Evolutionary conservation across 2,888 invertebrate species (phyloP).

Genomic region (Craniophora ligustri): DNA sequence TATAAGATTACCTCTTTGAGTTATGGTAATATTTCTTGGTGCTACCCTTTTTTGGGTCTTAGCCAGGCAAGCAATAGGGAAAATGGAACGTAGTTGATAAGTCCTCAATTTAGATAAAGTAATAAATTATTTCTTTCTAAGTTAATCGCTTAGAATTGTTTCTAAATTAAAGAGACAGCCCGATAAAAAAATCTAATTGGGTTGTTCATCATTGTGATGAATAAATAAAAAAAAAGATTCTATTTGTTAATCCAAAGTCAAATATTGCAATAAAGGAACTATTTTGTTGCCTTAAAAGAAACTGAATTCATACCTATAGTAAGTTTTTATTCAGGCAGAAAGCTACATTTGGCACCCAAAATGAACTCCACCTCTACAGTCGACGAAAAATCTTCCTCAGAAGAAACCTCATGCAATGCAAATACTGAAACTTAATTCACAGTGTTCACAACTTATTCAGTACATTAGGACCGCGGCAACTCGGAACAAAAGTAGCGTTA

Average conservation of each 20-base stretch:
- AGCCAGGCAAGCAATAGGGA: constrained; percentile 15
- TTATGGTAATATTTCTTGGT: constrained; percentile 41
- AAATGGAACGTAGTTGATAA: constrained; percentile 20
- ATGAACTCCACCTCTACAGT: constrained; percentile 9
- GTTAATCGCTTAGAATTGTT: not conserved
- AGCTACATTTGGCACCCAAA: constrained; percentile 12
- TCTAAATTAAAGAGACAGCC: no score
- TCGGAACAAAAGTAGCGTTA: constrained; percentile 36
- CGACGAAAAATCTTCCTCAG: constrained; percentile 27
- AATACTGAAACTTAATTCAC: constrained; percentile 45
- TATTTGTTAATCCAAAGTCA: not conserved
- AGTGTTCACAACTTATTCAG: constrained; percentile 47
- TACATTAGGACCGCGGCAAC: constrained; percentile 40
- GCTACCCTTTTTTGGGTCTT: constrained; percentile 42
- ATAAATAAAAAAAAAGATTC: not conserved
- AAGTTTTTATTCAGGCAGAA: constrained; percentile 1
- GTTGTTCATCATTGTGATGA: no score
- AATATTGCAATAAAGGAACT: not conserved
- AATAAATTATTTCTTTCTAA: constrained; percentile 14
- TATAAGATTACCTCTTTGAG: constrained; percentile 57
- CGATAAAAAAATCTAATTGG: no score
- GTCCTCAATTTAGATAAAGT: constrained; percentile 25
- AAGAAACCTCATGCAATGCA: constrained; percentile 49
- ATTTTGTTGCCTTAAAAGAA: not conserved
- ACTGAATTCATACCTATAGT: no score